A percentile compares a stretch with the other conserved stretches of the same genome.
Evolutionary conservation across 2,797 vertebrate species (phyloP).

Genomic region (Peromyscus nudipes): DNA sequence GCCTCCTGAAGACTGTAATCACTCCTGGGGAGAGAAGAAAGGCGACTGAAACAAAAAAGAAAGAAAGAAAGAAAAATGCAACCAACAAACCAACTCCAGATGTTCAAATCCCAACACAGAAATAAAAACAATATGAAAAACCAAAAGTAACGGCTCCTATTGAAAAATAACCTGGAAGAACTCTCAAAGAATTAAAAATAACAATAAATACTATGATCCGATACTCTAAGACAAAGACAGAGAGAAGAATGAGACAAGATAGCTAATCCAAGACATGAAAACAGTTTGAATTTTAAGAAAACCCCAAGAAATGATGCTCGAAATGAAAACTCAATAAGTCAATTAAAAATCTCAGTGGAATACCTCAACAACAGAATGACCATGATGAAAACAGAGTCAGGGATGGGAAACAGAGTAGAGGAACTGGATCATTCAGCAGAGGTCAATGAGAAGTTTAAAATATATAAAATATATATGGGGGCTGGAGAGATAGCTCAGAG

Average conservation of each 20-base stretch:
- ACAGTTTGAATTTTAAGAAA: background rate
- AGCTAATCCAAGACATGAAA: background rate
- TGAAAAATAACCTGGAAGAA: background rate
- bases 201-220: background rate
- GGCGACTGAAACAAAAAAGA: too few species aligned
- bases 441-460: background rate
- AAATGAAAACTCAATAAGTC: background rate
- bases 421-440: background rate
- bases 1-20: background rate
- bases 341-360: background rate
- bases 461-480: background rate
- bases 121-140: background rate
- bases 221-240: background rate
- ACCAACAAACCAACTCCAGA: background rate
- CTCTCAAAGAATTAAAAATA: background rate
- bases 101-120: background rate
- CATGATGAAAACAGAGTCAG: background rate
- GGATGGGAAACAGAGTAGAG: background rate
- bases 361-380: background rate
- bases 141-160: background rate
- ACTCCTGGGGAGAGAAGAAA: background rate
- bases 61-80: too few species aligned
- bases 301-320: background rate
- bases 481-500: background rate
- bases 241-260: background rate